Evolutionary conservation across 1,140 invertebrate genomes (phyloP).

Genomic region (Probaryconus sp.): DNA sequence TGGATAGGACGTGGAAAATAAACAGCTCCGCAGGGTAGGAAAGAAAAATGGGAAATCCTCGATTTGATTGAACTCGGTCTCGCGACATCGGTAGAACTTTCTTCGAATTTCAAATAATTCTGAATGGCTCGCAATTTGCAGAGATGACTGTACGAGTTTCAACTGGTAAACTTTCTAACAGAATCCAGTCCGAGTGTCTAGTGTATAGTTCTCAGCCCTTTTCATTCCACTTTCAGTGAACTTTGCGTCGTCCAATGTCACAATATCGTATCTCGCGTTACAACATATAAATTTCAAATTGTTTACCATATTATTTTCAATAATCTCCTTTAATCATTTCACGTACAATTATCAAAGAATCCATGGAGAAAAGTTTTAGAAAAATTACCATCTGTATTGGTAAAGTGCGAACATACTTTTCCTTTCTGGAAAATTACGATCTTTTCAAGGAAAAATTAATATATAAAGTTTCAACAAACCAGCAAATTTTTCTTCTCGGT

Average conservation of each 20-base stretch:
- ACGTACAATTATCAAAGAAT: too few relatives aligned
- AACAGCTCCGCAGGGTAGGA: conserved; percentile 47
- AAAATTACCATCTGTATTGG: too few relatives aligned
- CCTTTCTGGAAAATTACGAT: too few relatives aligned
- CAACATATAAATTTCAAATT: conserved; percentile 30
- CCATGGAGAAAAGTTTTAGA: too few relatives aligned
- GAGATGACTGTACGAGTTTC: conserved; percentile 65
- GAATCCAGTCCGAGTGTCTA: conserved; percentile 14
- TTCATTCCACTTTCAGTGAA: conserved; percentile 36
- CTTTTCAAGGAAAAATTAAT: too few relatives aligned
- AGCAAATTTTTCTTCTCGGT: too few relatives aligned
- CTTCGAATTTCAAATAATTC: conserved; percentile 74
- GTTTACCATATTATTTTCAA: too few relatives aligned
- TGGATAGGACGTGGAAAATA: conserved; percentile 55
- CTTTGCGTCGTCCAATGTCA: conserved; percentile 39
- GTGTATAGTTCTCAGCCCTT: conserved; percentile 14
- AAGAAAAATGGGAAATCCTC: conserved; percentile 67
- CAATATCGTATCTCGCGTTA: conserved; percentile 41
- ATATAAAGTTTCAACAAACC: too few relatives aligned
- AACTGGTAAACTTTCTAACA: conserved; percentile 65
- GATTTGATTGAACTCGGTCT: conserved; percentile 74
- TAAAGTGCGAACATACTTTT: too few relatives aligned
- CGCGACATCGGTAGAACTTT: conserved; percentile 70
- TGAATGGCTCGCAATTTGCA: conserved; percentile 75
- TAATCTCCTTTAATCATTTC: too few relatives aligned